A percentile compares a stretch with the other conserved stretches of the same genome.
phyloP scores from a whole-genome alignment of 2,888 invertebrate species.

The Deilephila porcellus region DNA sequence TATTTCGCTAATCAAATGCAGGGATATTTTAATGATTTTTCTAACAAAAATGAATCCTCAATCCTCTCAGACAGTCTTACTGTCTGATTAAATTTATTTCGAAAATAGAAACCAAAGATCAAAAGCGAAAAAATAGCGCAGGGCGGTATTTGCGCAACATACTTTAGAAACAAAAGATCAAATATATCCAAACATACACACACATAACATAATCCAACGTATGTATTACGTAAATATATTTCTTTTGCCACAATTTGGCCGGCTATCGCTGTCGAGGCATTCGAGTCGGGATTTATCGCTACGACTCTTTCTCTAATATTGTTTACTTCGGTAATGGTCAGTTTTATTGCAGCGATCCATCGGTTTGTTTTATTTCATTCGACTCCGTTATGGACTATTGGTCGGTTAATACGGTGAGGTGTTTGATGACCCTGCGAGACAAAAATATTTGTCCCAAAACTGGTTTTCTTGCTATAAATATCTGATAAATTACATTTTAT shows the following conservation, averaged over 20 bases:
- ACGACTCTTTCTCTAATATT: conserved; percentile 77
- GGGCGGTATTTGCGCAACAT: background rate
- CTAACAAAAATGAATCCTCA: background rate
- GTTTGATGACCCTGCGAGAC: conserved; percentile 28
- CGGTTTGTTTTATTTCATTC: conserved; percentile 68
- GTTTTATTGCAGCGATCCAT: conserved; percentile 72
- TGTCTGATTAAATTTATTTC: too few species aligned
- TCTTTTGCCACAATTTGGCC: conserved; percentile 71
- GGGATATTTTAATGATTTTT: too few species aligned
- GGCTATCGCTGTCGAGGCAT: conserved; percentile 69
- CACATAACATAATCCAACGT: conserved; percentile 59
- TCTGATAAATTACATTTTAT: background rate
- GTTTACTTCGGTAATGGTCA: conserved; percentile 79
- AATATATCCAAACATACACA: conserved; percentile 43
- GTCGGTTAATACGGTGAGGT: conserved; percentile 30
- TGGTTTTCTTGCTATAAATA: background rate
- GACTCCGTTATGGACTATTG: conserved; percentile 54
- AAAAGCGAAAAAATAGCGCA: conserved; percentile 4
- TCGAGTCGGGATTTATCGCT: conserved; percentile 73
- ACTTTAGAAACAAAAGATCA: conserved; percentile 21
- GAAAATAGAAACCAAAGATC: background rate
- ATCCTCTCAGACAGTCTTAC: too few species aligned
- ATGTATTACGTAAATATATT: conserved; percentile 64
- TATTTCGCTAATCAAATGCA: too few species aligned
- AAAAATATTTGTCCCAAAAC: conserved; percentile 14